A percentile compares a stretch with the other conserved stretches of the same genome.
Evolutionary conservation across 2,888 invertebrate genomes (phyloP).

Genomic region (Eristalis intricaria): DNA sequence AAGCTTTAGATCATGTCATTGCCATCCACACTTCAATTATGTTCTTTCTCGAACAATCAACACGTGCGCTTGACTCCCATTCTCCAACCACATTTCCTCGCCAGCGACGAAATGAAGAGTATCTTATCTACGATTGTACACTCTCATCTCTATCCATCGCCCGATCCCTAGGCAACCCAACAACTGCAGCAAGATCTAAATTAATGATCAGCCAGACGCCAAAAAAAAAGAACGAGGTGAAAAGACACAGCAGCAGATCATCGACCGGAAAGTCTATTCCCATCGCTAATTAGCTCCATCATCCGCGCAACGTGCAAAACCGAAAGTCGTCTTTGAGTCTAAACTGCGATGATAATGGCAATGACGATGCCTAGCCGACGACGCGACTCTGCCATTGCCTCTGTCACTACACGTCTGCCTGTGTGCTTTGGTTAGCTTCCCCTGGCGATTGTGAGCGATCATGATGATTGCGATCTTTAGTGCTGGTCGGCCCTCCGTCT

Average conservation of each 20-base stretch:
- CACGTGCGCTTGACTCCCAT: background rate
- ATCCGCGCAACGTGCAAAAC: conserved; percentile 1
- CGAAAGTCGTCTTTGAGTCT: background rate
- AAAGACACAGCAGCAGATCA: conserved; percentile 4
- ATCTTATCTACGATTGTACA: background rate
- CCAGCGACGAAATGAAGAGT: conserved; percentile 13
- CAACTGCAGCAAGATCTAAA: conserved; percentile 31
- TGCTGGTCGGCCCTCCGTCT: conserved; percentile 1
- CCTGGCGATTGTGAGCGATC: conserved; percentile 30
- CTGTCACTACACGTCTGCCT: background rate
- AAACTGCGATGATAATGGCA: conserved; percentile 22
- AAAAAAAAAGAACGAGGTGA: background rate
- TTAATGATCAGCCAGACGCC: conserved; percentile 19
- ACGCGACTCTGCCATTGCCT: background rate
- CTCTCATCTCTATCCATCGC: background rate
- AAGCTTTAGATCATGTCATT: no score
- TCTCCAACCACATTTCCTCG: background rate
- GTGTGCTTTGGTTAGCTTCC: background rate
- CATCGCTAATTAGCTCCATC: conserved; percentile 33
- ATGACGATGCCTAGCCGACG: conserved; percentile 30
- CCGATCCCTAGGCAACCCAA: background rate
- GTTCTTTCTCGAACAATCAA: background rate
- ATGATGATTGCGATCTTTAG: conserved; percentile 36
- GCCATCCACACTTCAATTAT: no score
- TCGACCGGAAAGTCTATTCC: conserved; percentile 23